These are phyloP conservation scores for Chrysolophus pictus DNA, from an alignment of 2,797 vertebrate species.

Conservation along the genomic window DNA sequence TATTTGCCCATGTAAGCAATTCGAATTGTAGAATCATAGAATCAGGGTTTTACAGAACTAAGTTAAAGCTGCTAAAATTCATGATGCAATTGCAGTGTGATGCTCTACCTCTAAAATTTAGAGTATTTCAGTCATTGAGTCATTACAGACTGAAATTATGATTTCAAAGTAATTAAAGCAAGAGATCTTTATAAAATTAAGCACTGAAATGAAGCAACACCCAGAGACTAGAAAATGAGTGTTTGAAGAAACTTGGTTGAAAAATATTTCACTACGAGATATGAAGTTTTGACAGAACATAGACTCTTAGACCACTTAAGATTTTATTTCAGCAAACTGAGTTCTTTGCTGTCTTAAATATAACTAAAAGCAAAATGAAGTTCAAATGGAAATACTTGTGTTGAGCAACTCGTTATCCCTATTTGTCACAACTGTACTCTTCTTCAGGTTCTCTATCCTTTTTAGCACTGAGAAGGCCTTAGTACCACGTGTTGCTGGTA, in stretches of 20 bases:
- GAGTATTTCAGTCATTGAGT: background rate
- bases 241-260: constrained; percentile 8
- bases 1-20: background rate
- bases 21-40: too few species aligned
- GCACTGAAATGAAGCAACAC: background rate
- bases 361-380: background rate
- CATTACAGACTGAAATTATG: background rate
- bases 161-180: constrained; percentile 30
- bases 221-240: background rate
- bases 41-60: background rate
- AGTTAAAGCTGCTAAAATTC: background rate
- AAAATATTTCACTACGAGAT: background rate
- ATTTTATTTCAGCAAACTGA: background rate
- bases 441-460: background rate
- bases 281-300: background rate
- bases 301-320: background rate
- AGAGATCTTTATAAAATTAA: background rate
- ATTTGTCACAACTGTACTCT: background rate
- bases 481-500: background rate
- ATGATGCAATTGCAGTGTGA: background rate
- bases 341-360: background rate
- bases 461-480: background rate
- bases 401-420: background rate
- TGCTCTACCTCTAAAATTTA: background rate
- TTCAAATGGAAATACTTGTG: background rate